Conservation (phyloP, 2,797 vertebrate species). For the Lateolabrax maculatus region DNA sequence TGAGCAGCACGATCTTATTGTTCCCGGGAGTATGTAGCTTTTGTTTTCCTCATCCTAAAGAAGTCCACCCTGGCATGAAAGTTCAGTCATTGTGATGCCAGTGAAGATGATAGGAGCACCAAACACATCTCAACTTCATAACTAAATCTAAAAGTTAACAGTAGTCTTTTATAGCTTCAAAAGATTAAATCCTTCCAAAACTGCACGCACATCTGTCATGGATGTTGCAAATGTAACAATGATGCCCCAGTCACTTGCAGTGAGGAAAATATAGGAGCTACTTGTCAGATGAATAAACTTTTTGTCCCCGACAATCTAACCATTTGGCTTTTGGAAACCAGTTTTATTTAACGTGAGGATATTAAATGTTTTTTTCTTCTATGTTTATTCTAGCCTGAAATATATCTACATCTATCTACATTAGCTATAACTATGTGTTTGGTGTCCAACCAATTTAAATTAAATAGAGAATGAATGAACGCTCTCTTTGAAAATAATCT, state of each 20-base stretch:
- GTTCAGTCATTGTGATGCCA: not conserved
- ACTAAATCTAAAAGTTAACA: not conserved
- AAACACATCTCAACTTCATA: not conserved
- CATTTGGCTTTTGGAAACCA: not conserved
- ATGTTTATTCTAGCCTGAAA: not conserved
- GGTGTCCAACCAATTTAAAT: not conserved
- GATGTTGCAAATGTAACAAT: no score
- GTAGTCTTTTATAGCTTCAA: not conserved
- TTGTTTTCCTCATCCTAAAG: not conserved
- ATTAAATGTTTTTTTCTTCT: not conserved
- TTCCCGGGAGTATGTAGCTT: not conserved
- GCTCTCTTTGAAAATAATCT: not conserved
- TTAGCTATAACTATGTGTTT: not conserved
- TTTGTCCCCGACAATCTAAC: not conserved
- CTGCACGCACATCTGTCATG: not conserved
- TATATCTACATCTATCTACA: not conserved
- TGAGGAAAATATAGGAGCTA: not conserved
- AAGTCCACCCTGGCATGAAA: not conserved
- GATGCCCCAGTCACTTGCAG: not conserved
- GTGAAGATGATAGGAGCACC: not conserved
- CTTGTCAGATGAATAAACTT: not conserved
- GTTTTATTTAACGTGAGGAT: not conserved
- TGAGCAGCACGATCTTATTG: not conserved
- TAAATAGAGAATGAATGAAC: not conserved
- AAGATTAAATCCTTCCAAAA: not conserved